Base-by-base conservation (phyloP, 1,140 invertebrate species). In the Drosophila lini region DNA sequence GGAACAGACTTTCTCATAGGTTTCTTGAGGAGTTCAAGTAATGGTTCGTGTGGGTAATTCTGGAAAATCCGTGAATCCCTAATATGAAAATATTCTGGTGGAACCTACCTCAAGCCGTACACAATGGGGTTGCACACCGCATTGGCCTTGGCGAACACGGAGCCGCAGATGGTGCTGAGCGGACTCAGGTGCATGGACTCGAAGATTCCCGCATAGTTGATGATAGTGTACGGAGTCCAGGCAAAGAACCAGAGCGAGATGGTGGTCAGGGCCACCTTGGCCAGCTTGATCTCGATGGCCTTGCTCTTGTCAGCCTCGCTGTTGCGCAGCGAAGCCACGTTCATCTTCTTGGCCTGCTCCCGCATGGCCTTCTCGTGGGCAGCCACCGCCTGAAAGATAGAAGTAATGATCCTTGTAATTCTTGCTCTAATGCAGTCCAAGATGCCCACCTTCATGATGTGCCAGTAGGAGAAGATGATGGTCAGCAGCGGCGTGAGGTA, bases 241-340 rank as follows among this genome's bases (percentile, higher is more conserved):
- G 96, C 96, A 91, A 96, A 93, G 91, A 97, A 95, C 95, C 95
- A 97, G 57, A 96, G 91, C 10, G 94, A 94, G 65, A 96, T 95
- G 68, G 95, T 96, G 86, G 95, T 95, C 78, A 96, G 88, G 22
- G 96, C 95, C 41, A 97, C 94, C 94, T 96, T 81, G 48, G 95
- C 74, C 94, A 92, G 93, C 94, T 95, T 93, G 93, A 94, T 90
- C 94, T 92, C 91, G 19, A 92, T 94, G 58, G 94, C 94, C 84
- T 94, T 95, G 55, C 92, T 92, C 83, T 94, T 94, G 31, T 94
- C 94, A 36, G 93, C 92, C 78, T 95, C 95, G 38, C 93, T 93
- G 53, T 95, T 94, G 73, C 95, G 91, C 32, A 95, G 92, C 15
- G 95, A 95, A 36, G 95, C 93, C 7, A 96, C 95, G 79, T 96